A percentile compares a stretch with the other conserved stretches of the same genome.
phyloP scores from a whole-genome alignment of 1,140 invertebrate genomes.

The Cotesia chilonis region DNA sequence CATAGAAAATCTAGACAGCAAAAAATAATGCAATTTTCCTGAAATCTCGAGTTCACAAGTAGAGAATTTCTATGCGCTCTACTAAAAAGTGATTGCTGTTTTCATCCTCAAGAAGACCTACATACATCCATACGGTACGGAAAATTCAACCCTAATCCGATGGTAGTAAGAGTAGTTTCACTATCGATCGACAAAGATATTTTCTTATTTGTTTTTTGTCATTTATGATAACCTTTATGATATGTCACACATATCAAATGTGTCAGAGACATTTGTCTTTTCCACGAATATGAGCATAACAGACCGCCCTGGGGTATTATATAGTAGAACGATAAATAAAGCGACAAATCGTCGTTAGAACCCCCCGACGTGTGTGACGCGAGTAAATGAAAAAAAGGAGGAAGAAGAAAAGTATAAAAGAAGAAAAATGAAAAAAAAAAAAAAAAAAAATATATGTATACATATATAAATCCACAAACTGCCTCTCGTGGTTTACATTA shows the following conservation, averaged over 20 bases:
- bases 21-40: conserved; percentile 7
- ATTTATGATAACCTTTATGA: conserved; percentile 32
- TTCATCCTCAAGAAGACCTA: not conserved
- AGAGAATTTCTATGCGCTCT: not conserved
- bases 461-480: conserved; percentile 6
- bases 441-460: not conserved
- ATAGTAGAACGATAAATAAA: conserved; percentile 35
- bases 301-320: conserved; percentile 9
- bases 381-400: conserved; percentile 3
- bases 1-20: not conserved
- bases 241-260: conserved; percentile 11
- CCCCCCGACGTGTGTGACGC: not conserved
- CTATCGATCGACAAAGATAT: not conserved
- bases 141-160: not conserved
- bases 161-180: not conserved
- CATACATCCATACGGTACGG: not conserved
- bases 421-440: not conserved
- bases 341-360: conserved; percentile 33
- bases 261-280: conserved; percentile 38
- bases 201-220: conserved; percentile 6
- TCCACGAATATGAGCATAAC: conserved; percentile 31
- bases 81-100: not conserved
- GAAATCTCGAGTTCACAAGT: not conserved
- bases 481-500: not conserved
- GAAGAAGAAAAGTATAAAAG: not conserved